A percentile compares a stretch with the other conserved stretches of the same genome.
These are phyloP conservation scores for Scaptomyza polygonia DNA, from an alignment of 2,888 invertebrate species.

Conservation along the genomic window DNA sequence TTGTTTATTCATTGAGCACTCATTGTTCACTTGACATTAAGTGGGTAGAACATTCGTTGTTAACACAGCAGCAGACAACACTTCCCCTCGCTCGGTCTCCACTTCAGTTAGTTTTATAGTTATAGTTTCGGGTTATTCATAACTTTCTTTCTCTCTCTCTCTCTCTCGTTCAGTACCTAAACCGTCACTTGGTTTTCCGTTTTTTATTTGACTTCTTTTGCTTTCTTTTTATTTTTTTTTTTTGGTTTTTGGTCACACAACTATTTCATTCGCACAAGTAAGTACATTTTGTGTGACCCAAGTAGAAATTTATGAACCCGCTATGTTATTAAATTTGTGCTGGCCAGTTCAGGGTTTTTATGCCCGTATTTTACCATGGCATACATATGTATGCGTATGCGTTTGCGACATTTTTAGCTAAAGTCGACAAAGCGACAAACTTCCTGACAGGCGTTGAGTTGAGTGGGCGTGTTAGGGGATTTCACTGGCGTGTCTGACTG, in stretches of 20 bases:
- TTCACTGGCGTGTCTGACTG: neutral
- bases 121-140: constrained; percentile 41
- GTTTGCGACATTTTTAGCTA: too few relatives aligned
- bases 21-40: constrained; percentile 37
- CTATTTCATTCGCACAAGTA: constrained; percentile 36
- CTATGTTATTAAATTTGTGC: constrained; percentile 61
- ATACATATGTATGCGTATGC: too few relatives aligned
- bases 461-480: constrained; percentile 9
- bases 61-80: neutral
- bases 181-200: constrained; percentile 35
- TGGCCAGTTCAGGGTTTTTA: constrained; percentile 22
- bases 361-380: constrained; percentile 32
- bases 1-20: constrained; percentile 28
- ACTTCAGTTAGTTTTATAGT: constrained; percentile 32
- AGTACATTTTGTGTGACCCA: constrained; percentile 40
- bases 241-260: constrained; percentile 38
- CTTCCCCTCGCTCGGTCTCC: constrained; percentile 10
- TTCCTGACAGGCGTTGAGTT: constrained; percentile 47
- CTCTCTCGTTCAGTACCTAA: constrained; percentile 1
- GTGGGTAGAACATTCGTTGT: constrained; percentile 25
- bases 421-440: constrained; percentile 65
- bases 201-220: constrained; percentile 27
- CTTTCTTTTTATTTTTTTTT: constrained; percentile 18
- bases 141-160: constrained; percentile 18
- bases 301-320: constrained; percentile 66